A percentile compares a stretch with the other conserved stretches of the same genome.
Evolutionary conservation across 2,113 vertebrate genomes (phyloP).

Genomic region (Chloroceryle aenea): DNA sequence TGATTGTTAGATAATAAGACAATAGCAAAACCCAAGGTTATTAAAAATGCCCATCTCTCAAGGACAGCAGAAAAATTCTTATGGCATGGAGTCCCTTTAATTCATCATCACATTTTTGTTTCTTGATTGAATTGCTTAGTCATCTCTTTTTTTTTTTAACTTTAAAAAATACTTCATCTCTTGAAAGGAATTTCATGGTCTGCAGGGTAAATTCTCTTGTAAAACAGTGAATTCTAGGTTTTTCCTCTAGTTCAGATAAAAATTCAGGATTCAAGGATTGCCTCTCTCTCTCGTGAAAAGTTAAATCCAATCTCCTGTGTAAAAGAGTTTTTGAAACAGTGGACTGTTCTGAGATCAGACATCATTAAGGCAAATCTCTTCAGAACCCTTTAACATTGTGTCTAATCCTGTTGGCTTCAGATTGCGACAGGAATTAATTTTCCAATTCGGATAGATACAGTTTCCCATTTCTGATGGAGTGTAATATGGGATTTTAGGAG

Average conservation of each 20-base stretch:
- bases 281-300: not conserved
- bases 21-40: not conserved
- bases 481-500: not conserved
- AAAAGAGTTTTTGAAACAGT: not conserved
- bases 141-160: not conserved
- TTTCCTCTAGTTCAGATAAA: not conserved
- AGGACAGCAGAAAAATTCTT: not conserved
- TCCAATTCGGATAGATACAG: not conserved
- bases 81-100: not conserved
- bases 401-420: not conserved
- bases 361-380: not conserved
- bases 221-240: not conserved
- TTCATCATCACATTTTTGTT: not conserved
- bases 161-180: not conserved
- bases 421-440: not conserved
- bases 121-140: not conserved
- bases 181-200: not conserved
- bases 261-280: not conserved
- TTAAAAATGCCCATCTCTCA: fast-evolving
- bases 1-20: not conserved
- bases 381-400: not conserved
- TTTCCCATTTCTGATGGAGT: not conserved
- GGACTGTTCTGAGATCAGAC: not conserved
- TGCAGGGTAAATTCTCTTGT: not conserved
- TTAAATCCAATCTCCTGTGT: not conserved